Evolutionary conservation across 2,113 vertebrate genomes (phyloP), one percentile per base, ranked within the genome.

Genomic region (Callopanchax toddi): DNA sequence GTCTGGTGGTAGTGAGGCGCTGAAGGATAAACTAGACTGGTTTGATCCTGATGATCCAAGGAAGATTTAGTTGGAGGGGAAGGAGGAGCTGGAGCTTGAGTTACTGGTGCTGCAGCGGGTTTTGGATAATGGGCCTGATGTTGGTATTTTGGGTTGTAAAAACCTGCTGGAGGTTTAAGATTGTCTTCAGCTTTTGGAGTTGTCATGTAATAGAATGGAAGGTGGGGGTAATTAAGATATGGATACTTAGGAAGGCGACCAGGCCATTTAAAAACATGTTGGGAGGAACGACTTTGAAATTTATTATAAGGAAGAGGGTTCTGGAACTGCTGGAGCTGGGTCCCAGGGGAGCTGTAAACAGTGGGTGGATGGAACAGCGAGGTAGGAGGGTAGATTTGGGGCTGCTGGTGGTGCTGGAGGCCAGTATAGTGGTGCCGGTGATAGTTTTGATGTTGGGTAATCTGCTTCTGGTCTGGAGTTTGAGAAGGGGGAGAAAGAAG

Each of bases 361-460:
- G n/a, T n/a, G n/a, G n/a, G n/a, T n/a, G n/a, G n/a, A n/a, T n/a
- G n/a, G n/a, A n/a, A n/a, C n/a, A n/a, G n/a, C n/a, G 69, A 59
- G 13, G 23, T 48, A 64, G 63, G 63, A 36, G 43, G 67, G 20
- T 53, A 42, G 43, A 61, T n/a, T 53, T 76, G 78, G 16, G 67
- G 46, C 54, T 77, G 36, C 10, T 74, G 65, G 0, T 55, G 55
- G 43, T 69, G 63, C 1, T 61, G 51, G 23, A 59, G 23, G 7
- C 61, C 74, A 26, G n/a, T n/a, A n/a, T n/a, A n/a, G n/a, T n/a
- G n/a, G n/a, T n/a, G n/a, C n/a, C n/a, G n/a, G n/a, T n/a, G n/a
- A n/a, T n/a, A n/a, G n/a, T n/a, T n/a, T n/a, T n/a, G n/a, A n/a
- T n/a, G n/a, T n/a, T n/a, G n/a, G 56, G 20, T 36, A 36, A 42